Conservation (phyloP, 2,113 vertebrate genomes). For the Prochilodus magdalenae region DNA sequence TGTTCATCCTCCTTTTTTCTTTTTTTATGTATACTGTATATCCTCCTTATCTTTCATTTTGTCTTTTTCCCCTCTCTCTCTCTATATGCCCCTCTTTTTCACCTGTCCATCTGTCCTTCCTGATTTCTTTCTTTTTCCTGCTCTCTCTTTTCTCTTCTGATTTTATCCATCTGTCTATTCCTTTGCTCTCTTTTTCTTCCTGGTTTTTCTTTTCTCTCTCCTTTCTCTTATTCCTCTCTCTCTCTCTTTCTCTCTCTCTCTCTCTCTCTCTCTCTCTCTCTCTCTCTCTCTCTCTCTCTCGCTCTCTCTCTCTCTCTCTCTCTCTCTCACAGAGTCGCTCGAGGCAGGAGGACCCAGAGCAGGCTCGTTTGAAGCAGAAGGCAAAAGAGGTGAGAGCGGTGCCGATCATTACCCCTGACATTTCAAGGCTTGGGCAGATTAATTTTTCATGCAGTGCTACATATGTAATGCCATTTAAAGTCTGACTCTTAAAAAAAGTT, state of each 20-base stretch:
- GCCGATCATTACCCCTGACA: conserved; percentile 96
- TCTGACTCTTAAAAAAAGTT: conserved; percentile 82
- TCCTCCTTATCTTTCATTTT: too few species aligned
- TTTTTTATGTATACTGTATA: too few species aligned
- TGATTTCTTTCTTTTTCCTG: conserved; percentile 62
- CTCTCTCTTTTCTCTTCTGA: conserved; percentile 64
- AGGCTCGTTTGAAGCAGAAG: conserved; percentile 92
- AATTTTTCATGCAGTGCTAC: conserved; percentile 96
- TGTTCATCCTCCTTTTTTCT: conserved; percentile 55
- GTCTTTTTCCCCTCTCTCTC: too few species aligned
- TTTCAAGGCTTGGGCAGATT: conserved; percentile 89
- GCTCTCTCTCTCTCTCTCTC: conserved; percentile 64
- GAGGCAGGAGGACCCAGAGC: conserved; percentile 95
- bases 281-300: conserved; percentile 58
- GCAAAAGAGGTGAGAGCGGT: conserved; percentile 91
- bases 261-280: conserved; percentile 24
- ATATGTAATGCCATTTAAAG: conserved; percentile 98
- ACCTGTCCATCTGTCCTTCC: too few species aligned
- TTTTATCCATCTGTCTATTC: conserved; percentile 62
- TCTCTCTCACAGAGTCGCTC: conserved; percentile 85
- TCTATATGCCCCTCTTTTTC: too few species aligned
- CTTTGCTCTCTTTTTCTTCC: conserved; percentile 68
- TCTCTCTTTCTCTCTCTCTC: conserved; percentile 56
- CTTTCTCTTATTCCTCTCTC: conserved; percentile 63
- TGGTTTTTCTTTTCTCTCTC: conserved; percentile 33